A percentile compares a stretch with the other conserved stretches of the same genome.
Evolutionary conservation across 2,797 vertebrate genomes (phyloP).

Genomic region (Neostethus bicornis): DNA sequence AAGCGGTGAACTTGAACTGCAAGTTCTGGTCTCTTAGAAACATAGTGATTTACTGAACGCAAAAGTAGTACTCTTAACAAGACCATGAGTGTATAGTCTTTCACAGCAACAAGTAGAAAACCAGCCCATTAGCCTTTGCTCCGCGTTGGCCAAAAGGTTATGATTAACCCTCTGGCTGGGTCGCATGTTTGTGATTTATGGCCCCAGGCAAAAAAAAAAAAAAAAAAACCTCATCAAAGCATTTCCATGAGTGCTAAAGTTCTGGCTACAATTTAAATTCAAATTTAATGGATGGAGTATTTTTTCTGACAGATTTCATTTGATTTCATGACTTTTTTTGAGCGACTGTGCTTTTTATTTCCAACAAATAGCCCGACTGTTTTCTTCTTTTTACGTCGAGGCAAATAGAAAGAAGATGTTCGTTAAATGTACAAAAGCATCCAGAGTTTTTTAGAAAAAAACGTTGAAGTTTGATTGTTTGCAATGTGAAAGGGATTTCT

Average conservation of each 20-base stretch:
- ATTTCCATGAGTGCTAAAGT: background rate
- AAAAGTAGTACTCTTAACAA: conserved; percentile 6
- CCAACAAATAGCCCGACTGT: background rate
- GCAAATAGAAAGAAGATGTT: background rate
- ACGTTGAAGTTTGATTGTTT: background rate
- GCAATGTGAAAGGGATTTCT: background rate
- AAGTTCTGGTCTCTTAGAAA: conserved; percentile 30
- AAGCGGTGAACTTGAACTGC: conserved; percentile 36
- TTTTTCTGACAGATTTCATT: background rate
- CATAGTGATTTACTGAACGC: conserved; percentile 33
- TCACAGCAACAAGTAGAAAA: conserved; percentile 4
- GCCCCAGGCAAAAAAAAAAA: background rate
- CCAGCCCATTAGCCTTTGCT: background rate
- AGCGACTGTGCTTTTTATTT: background rate
- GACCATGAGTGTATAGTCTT: conserved; percentile 7
- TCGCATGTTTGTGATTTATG: background rate
- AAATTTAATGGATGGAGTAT: background rate
- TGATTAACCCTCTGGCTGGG: background rate
- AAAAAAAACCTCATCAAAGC: background rate
- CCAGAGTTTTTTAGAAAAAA: background rate
- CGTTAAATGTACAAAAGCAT: background rate
- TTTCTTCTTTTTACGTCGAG: background rate
- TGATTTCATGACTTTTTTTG: background rate
- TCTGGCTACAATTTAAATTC: background rate
- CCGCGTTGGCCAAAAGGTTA: background rate